Evolutionary conservation across 2,113 vertebrate genomes (phyloP), one percentile per base, ranked within the genome.

Genomic region (Zosterops lateralis): DNA sequence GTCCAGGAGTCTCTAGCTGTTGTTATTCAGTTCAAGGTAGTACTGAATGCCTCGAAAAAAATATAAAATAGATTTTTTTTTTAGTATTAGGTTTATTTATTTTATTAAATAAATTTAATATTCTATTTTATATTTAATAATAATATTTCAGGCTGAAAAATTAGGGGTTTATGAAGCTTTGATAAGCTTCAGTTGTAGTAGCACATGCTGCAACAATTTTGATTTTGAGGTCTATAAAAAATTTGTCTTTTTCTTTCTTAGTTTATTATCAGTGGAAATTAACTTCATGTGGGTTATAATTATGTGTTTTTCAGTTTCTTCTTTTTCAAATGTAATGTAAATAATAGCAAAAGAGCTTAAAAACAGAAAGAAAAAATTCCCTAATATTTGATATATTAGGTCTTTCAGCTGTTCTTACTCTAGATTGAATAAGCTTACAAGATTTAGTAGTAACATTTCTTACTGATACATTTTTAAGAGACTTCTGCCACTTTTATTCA

Each of bases 1-100:
- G 3, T 44, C 26, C 12, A 38, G 34, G 42, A 74, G 10, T 45
- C n/a, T 77, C 15, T 58, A 42, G 19, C 40, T 0, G 0, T 28
- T 68, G 28, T 50, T 72, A 50, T 12, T 76, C n/a, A 17, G 31
- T 88, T 88, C 19, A 80, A 47, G 12, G 8, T 31, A 57, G 5
- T 74, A 44, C 14, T 17, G 26, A 87, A 29, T 66, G 45, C 32
- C 32, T 34, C 0, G 0, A 32, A 45, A 38, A 60, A 68, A 50
- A 57, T n/a, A 21, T 40, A 48, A 19, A 68, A 36, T 9, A 16
- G 11, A 4, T 67, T 54, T 82, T 44, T 44, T 8, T 44, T 80
- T 77, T 56, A 50, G 54, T 38, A 10, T 26, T 54, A 34, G 8
- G 2, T 84, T 19, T 57, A 22, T 24, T 58, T 34, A 58, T 58